Evolutionary conservation across 2,888 invertebrate genomes (phyloP).

Genomic region (Matsumyia berberina): DNA sequence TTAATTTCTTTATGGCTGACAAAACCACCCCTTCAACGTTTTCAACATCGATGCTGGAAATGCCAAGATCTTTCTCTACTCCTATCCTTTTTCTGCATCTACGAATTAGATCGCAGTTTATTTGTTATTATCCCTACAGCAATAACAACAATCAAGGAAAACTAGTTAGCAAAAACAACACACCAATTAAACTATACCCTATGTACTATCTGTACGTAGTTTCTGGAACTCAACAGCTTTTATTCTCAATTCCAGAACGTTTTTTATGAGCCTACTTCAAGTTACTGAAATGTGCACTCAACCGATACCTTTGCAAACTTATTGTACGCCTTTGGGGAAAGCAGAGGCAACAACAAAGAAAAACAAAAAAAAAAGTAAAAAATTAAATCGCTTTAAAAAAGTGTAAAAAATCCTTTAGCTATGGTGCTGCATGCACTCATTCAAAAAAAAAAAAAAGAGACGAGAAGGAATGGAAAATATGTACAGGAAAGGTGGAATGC

Average conservation of each 20-base stretch:
- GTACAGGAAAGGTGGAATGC: constrained; percentile 56
- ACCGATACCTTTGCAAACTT: constrained; percentile 54
- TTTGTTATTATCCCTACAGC: no score
- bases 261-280: neutral
- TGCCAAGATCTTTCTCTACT: no score
- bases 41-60: no score
- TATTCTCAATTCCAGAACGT: constrained; percentile 24
- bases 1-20: no score
- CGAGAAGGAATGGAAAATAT: constrained; percentile 23
- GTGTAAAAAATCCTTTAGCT: constrained; percentile 57
- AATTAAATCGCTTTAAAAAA: constrained; percentile 40
- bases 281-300: constrained; percentile 60
- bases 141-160: constrained; percentile 6
- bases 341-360: constrained; percentile 6
- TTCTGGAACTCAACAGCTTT: neutral
- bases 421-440: constrained; percentile 39
- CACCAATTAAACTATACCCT: no score
- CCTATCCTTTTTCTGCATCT: no score
- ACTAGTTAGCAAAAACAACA: constrained; percentile 4
- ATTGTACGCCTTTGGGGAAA: constrained; percentile 46
- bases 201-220: no score
- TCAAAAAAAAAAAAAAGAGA: neutral
- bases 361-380: constrained; percentile 30
- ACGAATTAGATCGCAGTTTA: no score
- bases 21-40: no score